Evolutionary conservation across 2,113 vertebrate species (phyloP).

Genomic region (Oreocharis arfaki): DNA sequence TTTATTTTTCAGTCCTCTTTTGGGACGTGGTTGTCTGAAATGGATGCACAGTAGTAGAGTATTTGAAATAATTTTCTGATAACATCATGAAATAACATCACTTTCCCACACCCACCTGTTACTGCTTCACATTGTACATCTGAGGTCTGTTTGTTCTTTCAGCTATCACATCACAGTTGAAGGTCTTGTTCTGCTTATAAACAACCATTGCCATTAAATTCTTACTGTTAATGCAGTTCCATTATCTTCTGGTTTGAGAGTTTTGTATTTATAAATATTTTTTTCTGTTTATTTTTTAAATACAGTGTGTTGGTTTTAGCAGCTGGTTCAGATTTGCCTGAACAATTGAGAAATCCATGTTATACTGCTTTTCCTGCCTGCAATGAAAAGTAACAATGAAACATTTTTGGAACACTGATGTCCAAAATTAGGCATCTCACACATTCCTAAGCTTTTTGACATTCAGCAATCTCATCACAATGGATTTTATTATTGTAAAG

Average conservation of each 20-base stretch:
- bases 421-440: background rate
- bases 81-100: background rate
- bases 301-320: background rate
- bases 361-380: background rate
- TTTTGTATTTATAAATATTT: background rate
- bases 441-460: background rate
- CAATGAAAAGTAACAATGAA: background rate
- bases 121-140: background rate
- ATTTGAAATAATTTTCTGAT: background rate
- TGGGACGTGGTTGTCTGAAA: background rate
- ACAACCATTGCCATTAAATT: background rate
- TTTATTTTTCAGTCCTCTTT: background rate
- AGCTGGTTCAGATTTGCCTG: background rate
- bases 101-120: background rate
- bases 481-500: background rate
- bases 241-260: background rate
- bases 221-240: background rate
- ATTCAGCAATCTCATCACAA: background rate
- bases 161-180: background rate
- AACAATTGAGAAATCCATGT: background rate
- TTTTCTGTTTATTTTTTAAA: background rate
- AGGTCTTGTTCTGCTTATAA: background rate
- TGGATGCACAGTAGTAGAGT: background rate
- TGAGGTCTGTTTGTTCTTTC: background rate
- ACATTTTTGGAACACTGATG: background rate